Percentiles rank a stretch among this genome's conserved stretches.
Conservation (phyloP, 2,113 vertebrate genomes). For the Serinus canaria region DNA sequence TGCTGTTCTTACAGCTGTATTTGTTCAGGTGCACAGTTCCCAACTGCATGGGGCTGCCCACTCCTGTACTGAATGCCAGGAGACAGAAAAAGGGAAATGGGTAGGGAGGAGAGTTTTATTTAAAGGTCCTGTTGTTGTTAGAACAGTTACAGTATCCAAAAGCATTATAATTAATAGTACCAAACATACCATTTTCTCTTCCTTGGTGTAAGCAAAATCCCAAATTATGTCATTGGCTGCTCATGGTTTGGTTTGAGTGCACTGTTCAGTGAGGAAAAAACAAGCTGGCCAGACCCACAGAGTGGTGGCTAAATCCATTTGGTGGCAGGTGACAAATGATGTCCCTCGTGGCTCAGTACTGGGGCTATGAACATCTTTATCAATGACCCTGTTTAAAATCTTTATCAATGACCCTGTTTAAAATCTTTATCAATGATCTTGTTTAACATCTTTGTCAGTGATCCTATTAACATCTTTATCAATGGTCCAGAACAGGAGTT, state of each 20-base stretch:
- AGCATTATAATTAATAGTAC: not conserved
- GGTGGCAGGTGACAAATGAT: not conserved
- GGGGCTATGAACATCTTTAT: not conserved
- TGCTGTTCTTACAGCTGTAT: constrained; percentile 43
- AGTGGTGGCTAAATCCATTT: too few species aligned
- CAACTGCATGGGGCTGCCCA: not conserved
- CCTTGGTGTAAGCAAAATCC: not conserved
- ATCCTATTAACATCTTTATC: too few species aligned
- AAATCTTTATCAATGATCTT: too few species aligned
- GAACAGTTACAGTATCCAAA: not conserved
- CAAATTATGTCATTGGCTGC: not conserved
- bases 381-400: not conserved
- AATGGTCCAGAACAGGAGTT: not conserved
- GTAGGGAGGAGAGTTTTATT: constrained; percentile 16
- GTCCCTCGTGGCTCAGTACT: not conserved
- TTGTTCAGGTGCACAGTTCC: constrained; percentile 10
- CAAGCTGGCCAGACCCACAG: not conserved
- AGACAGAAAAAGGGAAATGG: not conserved
- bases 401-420: too few species aligned
- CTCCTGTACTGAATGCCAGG: not conserved
- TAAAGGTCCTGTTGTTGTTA: constrained; percentile 37
- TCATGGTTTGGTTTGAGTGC: not conserved
- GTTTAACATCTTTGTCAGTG: too few species aligned
- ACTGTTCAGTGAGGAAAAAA: not conserved
- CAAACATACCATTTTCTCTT: not conserved